Base-by-base conservation (phyloP, 2,888 invertebrate genomes). In the Drosophila mettleri region DNA sequence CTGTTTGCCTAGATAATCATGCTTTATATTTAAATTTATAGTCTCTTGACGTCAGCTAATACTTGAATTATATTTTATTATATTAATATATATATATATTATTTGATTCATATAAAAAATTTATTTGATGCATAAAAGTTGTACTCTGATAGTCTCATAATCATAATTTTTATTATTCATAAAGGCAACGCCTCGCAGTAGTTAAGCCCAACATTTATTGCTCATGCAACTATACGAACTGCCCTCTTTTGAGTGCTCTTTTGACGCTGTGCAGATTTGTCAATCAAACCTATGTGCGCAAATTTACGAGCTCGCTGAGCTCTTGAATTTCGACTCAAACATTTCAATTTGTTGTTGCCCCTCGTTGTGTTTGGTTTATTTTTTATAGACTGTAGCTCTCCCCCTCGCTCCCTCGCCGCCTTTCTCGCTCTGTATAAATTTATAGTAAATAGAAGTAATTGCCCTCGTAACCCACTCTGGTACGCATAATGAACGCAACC, bases 381-480 rank as follows among this genome's bases (percentile, higher is more conserved):
- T 59, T 45, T 58, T 39, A 52, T 54, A 45, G 52, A 22, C 51
- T 52, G 12, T 10, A 6, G 27, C 29, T 6, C 27, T 4, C 12
- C 8, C 3, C 7, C 14, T 18, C 14, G 5, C 41, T 6, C 24
- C n/a, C 45, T n/a, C 36, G 0, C 16, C 3, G 8, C 9, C 6
- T 16, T 5, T n/a, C 31, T 31, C 31, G 6, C 29, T 12, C 10
- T 29, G 6, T 46, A 9, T 24, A n/a, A n/a, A n/a, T 29, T 29
- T 48, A 20, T 31, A 41, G 45, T 36, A 68, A 68, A 33, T 58
- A 54, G 57, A 61, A 66, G 69, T 74, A 74, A 74, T 70, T 74
- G 74, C 59, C 74, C 74, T 54, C 39, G 38, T 61, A 58, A 54
- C 64, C 69, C 52, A 48, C 27, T 63, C 45, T 20, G 45, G 38